phyloP scores from a whole-genome alignment of 1,140 invertebrate genomes.

The Drosophila orosa region DNA sequence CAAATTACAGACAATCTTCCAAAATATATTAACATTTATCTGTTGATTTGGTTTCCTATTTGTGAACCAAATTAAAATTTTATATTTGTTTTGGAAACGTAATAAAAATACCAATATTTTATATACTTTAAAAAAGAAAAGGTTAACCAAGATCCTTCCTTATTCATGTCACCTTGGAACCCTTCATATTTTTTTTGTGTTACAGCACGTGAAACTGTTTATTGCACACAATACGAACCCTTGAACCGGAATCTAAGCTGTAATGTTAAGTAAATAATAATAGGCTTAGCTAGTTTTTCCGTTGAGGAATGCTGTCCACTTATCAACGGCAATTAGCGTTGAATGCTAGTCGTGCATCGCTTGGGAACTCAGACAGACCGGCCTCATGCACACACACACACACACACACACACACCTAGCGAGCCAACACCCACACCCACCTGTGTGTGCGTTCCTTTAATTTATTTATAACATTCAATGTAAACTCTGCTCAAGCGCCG shows the following conservation, averaged over 20 bases:
- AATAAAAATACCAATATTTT: too few species aligned
- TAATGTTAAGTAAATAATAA: constrained; percentile 16
- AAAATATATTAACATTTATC: too few species aligned
- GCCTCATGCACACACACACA: constrained; percentile 17
- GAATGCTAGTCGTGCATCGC: constrained; percentile 41
- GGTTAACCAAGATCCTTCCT: not conserved
- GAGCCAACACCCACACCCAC: constrained; percentile 6
- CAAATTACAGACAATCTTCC: too few species aligned
- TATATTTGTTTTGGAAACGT: not conserved
- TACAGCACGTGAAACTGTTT: not conserved
- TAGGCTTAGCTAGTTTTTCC: constrained; percentile 17
- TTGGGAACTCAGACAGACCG: constrained; percentile 40
- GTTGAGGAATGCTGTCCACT: constrained; percentile 44
- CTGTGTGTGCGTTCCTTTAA: constrained; percentile 50
- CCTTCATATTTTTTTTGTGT: not conserved
- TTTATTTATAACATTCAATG: constrained; percentile 80
- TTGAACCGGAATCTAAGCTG: constrained; percentile 5
- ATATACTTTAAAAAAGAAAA: not conserved
- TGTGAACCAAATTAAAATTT: not conserved
- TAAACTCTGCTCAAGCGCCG: constrained; percentile 57
- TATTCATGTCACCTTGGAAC: too few species aligned
- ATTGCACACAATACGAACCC: constrained; percentile 1
- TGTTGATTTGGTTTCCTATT: too few species aligned
- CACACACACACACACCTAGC: not conserved
- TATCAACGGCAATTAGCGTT: constrained; percentile 49